Base-by-base conservation (phyloP, 2,113 vertebrate genomes). In the Gallinago media region DNA sequence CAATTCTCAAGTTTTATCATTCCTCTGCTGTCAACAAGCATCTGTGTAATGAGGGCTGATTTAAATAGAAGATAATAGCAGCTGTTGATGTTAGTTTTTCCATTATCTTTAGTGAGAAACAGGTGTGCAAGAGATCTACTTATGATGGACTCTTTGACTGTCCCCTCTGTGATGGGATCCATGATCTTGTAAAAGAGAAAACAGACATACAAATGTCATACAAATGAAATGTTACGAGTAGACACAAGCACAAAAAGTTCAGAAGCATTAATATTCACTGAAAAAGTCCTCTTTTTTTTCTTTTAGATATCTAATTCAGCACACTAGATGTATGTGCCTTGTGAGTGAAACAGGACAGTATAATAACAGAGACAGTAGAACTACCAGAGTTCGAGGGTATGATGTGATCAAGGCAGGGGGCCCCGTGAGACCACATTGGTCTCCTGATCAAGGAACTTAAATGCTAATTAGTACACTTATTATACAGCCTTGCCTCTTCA, bases 1-100 rank as follows among this genome's bases (percentile, higher is more conserved):
- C 12, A 80, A 1, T 31, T 52, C 46, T 66, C 63, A 80, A 79
- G 31, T 61, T 84, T 62, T 66, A 46, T 36, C 36, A 61, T 76
- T 80, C 55, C 27, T 74, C 36, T 62, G 59, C 76, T 96, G 85
- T 82, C 88, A 85, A 59, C 58, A 82, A 92, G 75, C 70, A 93
- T 38, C 81, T 95, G 92, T 88, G 70, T 52, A 68, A 82, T 72
- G 21, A 79, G 23, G 4, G 29, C 15, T 88, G 70, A 61, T 92
- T 95, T 87, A 94, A 89, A 75, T 12, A 87, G 50, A 65, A 75
- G 70, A 65, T 31, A 89, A 49, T 13, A 73, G 32, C 81, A 88
- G 71, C 56, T 92, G 92, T 68, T 88, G 52, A 23, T 82, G 40
- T 63, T 93, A 75, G 29, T 63, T 38, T 82, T 82, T 78, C 23